phyloP scores from a whole-genome alignment of 2,797 vertebrate genomes.

The Enteromius unitaeniatus region DNA sequence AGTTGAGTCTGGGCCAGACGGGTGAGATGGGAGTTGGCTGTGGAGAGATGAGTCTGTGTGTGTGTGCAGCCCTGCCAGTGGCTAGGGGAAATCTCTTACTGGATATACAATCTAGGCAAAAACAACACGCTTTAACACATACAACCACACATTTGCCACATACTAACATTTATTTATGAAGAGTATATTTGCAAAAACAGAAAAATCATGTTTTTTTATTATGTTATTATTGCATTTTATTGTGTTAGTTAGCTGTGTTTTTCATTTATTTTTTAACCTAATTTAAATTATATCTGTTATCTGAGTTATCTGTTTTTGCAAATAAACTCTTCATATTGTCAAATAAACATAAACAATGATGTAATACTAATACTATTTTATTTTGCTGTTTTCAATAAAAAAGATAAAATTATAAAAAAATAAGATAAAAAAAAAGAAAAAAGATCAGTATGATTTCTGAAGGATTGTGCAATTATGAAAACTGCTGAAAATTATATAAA shows the following conservation, averaged over 20 bases:
- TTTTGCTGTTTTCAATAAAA: not conserved
- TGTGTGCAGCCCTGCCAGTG: slow-evolving; percentile 7
- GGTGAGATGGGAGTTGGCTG: slow-evolving; percentile 79
- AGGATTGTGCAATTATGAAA: not conserved
- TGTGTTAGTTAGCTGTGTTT: too few relatives aligned
- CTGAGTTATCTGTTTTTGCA: too few relatives aligned
- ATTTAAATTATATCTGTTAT: too few relatives aligned
- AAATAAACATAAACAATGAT: not conserved
- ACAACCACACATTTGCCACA: not conserved
- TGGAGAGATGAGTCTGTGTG: not conserved
- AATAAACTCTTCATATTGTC: not conserved
- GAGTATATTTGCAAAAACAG: too few relatives aligned
- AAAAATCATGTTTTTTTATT: too few relatives aligned
- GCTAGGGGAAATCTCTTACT: slow-evolving; percentile 4
- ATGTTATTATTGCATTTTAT: too few relatives aligned
- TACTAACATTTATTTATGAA: not conserved
- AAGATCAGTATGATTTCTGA: not conserved
- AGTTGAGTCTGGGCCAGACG: slow-evolving; percentile 89
- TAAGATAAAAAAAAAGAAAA: too few relatives aligned
- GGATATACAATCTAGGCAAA: slow-evolving; percentile 14
- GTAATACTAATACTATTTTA: not conserved
- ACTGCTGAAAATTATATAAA: not conserved
- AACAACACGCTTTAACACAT: not conserved
- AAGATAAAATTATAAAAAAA: too few relatives aligned
- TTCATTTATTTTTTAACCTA: too few relatives aligned